These are phyloP conservation scores for Myathropa florea DNA, from an alignment of 2,888 invertebrate genomes.

Conservation along the genomic window DNA sequence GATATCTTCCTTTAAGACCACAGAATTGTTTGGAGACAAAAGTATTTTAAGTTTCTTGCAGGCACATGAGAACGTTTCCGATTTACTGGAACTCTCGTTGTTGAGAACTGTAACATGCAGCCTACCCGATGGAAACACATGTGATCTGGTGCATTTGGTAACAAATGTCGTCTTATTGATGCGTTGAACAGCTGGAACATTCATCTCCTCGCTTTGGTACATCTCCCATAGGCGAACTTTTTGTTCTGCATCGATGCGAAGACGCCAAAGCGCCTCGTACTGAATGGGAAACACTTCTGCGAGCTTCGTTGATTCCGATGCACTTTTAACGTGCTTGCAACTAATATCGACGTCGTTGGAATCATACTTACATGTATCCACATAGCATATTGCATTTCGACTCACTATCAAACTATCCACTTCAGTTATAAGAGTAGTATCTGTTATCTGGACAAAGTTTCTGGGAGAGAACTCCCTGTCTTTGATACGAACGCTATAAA, in stretches of 20 bases:
- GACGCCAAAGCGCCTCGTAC: constrained; percentile 76
- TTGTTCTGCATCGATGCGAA: constrained; percentile 76
- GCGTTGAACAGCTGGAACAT: constrained; percentile 77
- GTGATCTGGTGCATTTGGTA: constrained; percentile 76
- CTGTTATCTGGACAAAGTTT: constrained; percentile 86
- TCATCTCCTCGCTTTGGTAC: constrained; percentile 75
- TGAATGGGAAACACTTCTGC: constrained; percentile 76
- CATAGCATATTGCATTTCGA: constrained; percentile 76
- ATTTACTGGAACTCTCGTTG: constrained; percentile 73
- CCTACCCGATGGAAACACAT: constrained; percentile 77
- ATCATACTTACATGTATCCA: constrained; percentile 76
- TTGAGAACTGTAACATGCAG: constrained; percentile 77
- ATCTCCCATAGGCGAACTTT: constrained; percentile 77
- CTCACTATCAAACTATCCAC: constrained; percentile 77
- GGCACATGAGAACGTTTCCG: constrained; percentile 76
- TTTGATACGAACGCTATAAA: constrained; percentile 86
- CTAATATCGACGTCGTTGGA: constrained; percentile 72
- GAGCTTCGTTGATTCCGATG: constrained; percentile 68
- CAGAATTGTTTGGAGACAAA: constrained; percentile 78
- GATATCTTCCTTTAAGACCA: constrained; percentile 78
- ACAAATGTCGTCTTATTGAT: constrained; percentile 77
- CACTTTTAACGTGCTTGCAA: constrained; percentile 77
- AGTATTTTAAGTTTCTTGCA: constrained; percentile 79
- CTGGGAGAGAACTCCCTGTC: constrained; percentile 87
- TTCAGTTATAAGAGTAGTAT: constrained; percentile 78